Percentiles rank a stretch among this genome's conserved stretches.
Evolutionary conservation across 1,140 invertebrate genomes (phyloP).

Genomic region (Procambarus virginalis): DNA sequence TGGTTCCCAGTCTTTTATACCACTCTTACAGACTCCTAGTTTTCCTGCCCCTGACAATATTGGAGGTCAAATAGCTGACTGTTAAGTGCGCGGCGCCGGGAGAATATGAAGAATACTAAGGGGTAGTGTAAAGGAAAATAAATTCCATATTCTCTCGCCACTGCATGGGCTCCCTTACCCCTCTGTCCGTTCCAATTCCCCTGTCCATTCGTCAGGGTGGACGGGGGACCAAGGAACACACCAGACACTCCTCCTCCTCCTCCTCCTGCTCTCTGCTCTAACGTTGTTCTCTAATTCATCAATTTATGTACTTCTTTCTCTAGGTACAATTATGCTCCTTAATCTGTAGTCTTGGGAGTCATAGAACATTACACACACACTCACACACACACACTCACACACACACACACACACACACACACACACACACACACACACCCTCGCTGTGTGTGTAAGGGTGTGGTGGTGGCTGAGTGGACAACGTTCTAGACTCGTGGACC

Average conservation of each 20-base stretch:
- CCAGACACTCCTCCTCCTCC: conserved; percentile 7
- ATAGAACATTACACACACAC: not conserved
- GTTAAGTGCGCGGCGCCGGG: too few relatives aligned
- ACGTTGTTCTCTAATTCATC: conserved; percentile 46
- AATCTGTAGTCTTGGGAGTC: not conserved
- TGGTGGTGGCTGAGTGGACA: too few relatives aligned
- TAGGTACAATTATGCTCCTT: not conserved
- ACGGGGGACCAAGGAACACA: conserved; percentile 43
- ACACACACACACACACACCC: not conserved
- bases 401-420: not conserved
- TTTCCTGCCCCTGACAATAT: too few relatives aligned
- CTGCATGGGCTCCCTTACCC: conserved; percentile 37
- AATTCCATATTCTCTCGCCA: conserved; percentile 40
- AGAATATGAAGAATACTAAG: too few relatives aligned
- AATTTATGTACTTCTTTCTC: conserved; percentile 20
- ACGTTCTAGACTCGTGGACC: too few relatives aligned
- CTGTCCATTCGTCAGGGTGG: conserved; percentile 60
- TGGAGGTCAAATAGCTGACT: too few relatives aligned
- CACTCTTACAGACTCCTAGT: not conserved
- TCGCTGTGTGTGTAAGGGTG: too few relatives aligned
- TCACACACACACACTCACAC: not conserved
- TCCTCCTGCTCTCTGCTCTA: conserved; percentile 5
- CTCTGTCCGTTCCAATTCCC: conserved; percentile 66
- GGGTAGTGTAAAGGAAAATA: conserved; percentile 46
- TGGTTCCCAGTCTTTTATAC: not conserved